Evolutionary conservation across 2,888 invertebrate species (phyloP).

Genomic region (Eupithecia vulgata): DNA sequence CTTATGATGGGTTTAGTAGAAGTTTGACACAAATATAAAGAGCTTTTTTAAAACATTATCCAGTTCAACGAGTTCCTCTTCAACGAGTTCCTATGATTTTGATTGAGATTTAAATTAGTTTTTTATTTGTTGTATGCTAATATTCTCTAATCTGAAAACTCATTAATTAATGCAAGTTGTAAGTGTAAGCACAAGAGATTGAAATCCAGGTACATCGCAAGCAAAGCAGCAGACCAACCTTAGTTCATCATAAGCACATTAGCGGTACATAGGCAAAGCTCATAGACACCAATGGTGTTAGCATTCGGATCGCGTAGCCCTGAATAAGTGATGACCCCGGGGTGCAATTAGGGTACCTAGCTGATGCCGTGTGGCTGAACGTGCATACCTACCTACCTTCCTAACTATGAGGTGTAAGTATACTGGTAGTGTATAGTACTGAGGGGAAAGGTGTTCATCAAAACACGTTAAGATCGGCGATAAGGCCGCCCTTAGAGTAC

Average conservation of each 20-base stretch:
- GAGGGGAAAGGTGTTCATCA: background rate
- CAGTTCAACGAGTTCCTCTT: too few relatives aligned
- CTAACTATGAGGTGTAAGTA: background rate
- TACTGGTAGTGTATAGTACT: background rate
- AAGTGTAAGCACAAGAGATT: too few relatives aligned
- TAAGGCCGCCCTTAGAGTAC: background rate
- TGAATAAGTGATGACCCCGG: conserved; percentile 38
- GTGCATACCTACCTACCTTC: background rate
- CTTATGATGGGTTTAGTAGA: background rate
- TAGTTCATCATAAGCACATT: background rate
- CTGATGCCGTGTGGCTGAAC: background rate
- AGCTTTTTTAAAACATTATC: too few relatives aligned
- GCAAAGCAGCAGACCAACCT: background rate
- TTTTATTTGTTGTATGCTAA: too few relatives aligned
- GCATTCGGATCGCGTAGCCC: conserved; percentile 27
- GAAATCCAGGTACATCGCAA: background rate
- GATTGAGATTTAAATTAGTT: too few relatives aligned
- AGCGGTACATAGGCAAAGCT: background rate
- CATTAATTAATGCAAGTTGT: too few relatives aligned
- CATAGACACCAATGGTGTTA: conserved; percentile 21
- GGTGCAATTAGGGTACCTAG: conserved; percentile 22
- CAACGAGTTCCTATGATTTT: too few relatives aligned
- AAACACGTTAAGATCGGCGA: background rate
- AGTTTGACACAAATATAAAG: background rate
- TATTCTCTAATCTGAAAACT: too few relatives aligned